Evolutionary conservation across 2,797 vertebrate genomes (phyloP), one percentile per base, ranked within the genome.

Genomic region (Periparus ater): DNA sequence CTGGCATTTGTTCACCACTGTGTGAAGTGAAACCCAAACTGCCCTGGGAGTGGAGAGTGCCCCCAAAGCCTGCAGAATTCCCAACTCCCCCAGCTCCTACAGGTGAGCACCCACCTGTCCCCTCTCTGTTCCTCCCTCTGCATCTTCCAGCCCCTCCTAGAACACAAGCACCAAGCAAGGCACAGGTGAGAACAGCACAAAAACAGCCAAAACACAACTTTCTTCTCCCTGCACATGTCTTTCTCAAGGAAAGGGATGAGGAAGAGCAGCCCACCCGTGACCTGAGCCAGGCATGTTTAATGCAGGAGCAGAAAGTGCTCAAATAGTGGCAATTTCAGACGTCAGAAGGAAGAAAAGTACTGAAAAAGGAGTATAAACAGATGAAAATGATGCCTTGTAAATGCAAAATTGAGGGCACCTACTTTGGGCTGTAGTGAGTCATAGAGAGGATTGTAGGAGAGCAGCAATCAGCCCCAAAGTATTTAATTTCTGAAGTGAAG

Each of bases 401-500:
- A 15, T 38, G 30, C 45, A 47, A 74, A 81, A 91, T 44, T 76
- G 77, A 86, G 91, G 93, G 63, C 91, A 88, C 70, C 66, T 68
- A 44, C 75, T 80, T 74, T 20, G 60, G 91, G 83, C 42, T 92
- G 3, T 11, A 32, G 53, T 96, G 96, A 95, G 80, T 93, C 93
- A 91, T 72, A 40, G 53, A 42, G 21, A 73, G 22, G 44, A 29
- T 58, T 88, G 94, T 18, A 76, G 92, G 85, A 93, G 67, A 67
- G 79, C 47, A 94, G 74, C 73, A 67, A 27, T 79, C 88, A 74
- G 30, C 27, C 80, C 77, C 13, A 13, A 90, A 93, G 32, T 85
- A 65, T 81, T 94, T 82, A 88, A 91, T 97, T 97, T 94, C 89
- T 93, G 85, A 93, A 88, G 50, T 91, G 73, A 95, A 78, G 84